Base-by-base conservation (phyloP, 2,888 invertebrate genomes). In the Lydus trimaculatus region DNA sequence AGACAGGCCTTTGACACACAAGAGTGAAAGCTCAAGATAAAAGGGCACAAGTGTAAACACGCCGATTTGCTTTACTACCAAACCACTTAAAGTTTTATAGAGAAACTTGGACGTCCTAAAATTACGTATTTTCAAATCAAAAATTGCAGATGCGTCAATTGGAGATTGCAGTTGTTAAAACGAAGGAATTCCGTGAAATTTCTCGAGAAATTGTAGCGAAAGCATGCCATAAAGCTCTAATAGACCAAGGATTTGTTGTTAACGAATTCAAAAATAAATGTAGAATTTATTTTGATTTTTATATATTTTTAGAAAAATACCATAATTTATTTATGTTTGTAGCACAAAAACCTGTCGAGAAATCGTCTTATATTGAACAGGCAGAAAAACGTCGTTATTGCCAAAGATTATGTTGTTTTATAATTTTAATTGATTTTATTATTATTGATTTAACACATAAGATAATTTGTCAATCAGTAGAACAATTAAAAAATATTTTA, bases 291-390 rank as follows among this genome's bases (percentile, higher is more conserved):
- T 43, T 43, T 43, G 6, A 6, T 43, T 1, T 43, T 43, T 43
- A 17, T n/a, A 6, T 31, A 7, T 31, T 6, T 43, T 11, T 11
- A 11, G 2, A 33, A 33, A 39, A 39, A 39, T 39, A 2, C 2
- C 2, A 33, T 1, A 15, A n/a, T 39, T 39, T 15, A 15, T 39
- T 39, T 48, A 7, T 20, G 58, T 65, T 70, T 64, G 31, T 48
- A 75, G 76, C 61, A 68, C 72, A 36, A 76, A 65, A 65, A 65
- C 69, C 64, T 72, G 74, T 48, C 20, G 72, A 80, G 39, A 80
- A 79, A 71, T 72, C 74, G 8, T 93, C 94, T 4, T 96, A 95
- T 81, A 94, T 94, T 61, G 94, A 96, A 79, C 94, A 95, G 79
- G 94, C 94, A 0, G 91, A 91, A 77, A 52, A 48, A 17, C 15